phyloP scores from a whole-genome alignment of 1,140 invertebrate genomes.

The Mactra quadrangularis region DNA sequence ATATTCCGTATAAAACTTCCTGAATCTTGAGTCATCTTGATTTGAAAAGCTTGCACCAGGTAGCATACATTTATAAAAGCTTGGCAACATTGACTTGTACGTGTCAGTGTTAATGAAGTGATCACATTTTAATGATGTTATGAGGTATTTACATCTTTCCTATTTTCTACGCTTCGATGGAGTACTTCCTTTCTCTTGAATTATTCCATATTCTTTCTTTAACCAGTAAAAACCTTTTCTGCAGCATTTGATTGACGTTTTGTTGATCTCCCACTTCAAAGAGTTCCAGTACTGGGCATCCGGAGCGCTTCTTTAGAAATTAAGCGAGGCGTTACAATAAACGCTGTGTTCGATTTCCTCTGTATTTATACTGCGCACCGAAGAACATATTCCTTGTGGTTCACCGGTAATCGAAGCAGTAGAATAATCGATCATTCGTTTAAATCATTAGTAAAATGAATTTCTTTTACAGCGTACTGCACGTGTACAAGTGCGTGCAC shows the following conservation, averaged over 20 bases:
- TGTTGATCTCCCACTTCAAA: slow-evolving; percentile 53
- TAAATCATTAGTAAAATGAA: slow-evolving; percentile 43
- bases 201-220: slow-evolving; percentile 13
- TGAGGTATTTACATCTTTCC: no score
- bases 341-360: slow-evolving; percentile 48
- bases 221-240: slow-evolving; percentile 7
- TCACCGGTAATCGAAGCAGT: slow-evolving; percentile 48
- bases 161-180: no score
- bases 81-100: no score
- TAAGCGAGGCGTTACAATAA: slow-evolving; percentile 38
- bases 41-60: no score
- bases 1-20: no score
- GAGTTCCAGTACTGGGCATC: slow-evolving; percentile 47
- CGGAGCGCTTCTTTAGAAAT: slow-evolving; percentile 45
- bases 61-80: no score
- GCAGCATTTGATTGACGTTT: slow-evolving; percentile 47
- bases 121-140: no score
- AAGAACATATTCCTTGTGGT: slow-evolving; percentile 55
- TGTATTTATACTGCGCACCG: slow-evolving; percentile 36
- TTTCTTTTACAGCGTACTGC: slow-evolving; percentile 4
- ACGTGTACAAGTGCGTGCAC: slow-evolving; percentile 20
- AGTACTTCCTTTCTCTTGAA: no score
- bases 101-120: no score
- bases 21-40: no score
- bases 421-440: slow-evolving; percentile 36